Base-by-base conservation (phyloP, 2,888 invertebrate species). In the Orchesellides sinensis region DNA sequence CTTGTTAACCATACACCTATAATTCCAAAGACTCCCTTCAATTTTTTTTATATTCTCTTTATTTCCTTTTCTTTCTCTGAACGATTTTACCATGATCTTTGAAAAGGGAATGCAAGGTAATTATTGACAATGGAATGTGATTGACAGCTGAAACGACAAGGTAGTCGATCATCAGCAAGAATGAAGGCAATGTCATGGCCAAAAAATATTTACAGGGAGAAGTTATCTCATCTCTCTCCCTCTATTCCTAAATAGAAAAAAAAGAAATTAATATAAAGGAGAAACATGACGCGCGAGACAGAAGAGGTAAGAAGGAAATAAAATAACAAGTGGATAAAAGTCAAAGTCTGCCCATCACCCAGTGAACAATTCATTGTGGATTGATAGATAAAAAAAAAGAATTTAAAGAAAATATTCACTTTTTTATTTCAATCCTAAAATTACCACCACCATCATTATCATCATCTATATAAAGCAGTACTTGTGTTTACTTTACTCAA, bases 71-170 rank as follows among this genome's bases (percentile, higher is more conserved):
- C 35, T 12, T 35, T 82, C 40, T 21, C 23, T 81, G 81, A 69
- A 68, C 81, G 81, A 81, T 68, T 81, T 81, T 72, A 79, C 72
- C 66, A 45, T 80, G 80, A 80, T 80, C 61, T 49, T 66, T 49
- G 54, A 54, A 63, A 74, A 45, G 63, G 47, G 61, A 61, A 74
- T 63, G 40, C 61, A 69, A 68, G 83, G 83, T 83, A 83, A 83
- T 83, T 83, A 83, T 72, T 75, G 65, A 83, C 83, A 83, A 83
- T 70, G 83, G 83, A 83, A 83, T 83, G 75, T 83, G 83, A 83
- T 83, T 83, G 83, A 83, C 83, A 83, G 83, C 47, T 83, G 83
- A 83, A 81, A 72, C 32, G 66, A 83, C 75, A 82, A 68, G 68
- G 59, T 49, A 74, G 63, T 74, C 74, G 63, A 63, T 63, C 74